Evolutionary conservation across 2,797 vertebrate species (phyloP).

Genomic region (Staurois parvus): DNA sequence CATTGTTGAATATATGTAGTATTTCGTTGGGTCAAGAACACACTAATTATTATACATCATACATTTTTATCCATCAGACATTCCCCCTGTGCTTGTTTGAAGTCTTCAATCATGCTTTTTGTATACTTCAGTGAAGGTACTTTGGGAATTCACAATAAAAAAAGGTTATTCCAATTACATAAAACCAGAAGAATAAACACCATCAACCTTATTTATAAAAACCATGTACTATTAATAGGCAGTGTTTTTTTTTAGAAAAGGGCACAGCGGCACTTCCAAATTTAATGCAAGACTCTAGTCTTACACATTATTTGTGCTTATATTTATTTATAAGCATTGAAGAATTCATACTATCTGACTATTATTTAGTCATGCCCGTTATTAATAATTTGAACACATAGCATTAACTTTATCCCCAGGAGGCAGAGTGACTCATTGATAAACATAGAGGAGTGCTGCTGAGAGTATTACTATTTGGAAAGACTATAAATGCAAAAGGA

Average conservation of each 20-base stretch:
- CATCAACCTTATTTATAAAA: too few species aligned
- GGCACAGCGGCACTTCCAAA: not conserved
- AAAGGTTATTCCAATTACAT: not conserved
- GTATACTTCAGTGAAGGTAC: too few species aligned
- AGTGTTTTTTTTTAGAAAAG: not conserved
- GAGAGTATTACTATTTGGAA: conserved; percentile 21
- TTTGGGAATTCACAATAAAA: too few species aligned
- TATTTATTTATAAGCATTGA: conserved; percentile 10
- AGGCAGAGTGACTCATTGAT: conserved; percentile 28
- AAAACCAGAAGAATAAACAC: not conserved
- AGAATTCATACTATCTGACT: not conserved
- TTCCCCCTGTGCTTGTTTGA: too few species aligned
- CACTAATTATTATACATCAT: too few species aligned
- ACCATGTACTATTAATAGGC: not conserved
- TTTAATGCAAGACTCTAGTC: conserved; percentile 11
- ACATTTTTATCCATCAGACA: too few species aligned
- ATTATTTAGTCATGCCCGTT: conserved; percentile 34
- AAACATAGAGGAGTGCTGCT: conserved; percentile 22
- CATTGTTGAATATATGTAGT: too few species aligned
- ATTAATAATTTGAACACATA: conserved; percentile 38
- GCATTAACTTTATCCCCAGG: conserved; percentile 16
- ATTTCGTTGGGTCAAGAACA: too few species aligned
- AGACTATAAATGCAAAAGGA: conserved; percentile 25
- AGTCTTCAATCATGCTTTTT: too few species aligned
- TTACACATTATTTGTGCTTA: conserved; percentile 25